Evolutionary conservation across 2,113 vertebrate species (phyloP), one percentile per base, ranked within the genome.

Genomic region (Cepphus grylle): DNA sequence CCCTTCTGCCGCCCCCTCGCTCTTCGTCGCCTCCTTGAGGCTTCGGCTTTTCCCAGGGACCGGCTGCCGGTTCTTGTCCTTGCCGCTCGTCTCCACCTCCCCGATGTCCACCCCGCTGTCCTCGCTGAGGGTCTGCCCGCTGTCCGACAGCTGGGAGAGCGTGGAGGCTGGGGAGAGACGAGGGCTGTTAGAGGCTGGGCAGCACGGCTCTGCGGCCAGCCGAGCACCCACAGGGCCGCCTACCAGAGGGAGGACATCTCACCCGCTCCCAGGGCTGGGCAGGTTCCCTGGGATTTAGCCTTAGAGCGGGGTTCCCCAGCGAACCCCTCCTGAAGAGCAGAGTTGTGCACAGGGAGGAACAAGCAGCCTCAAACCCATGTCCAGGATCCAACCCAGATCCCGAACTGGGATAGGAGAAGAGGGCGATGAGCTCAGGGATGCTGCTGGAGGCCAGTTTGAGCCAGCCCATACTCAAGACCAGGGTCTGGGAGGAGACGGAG

Each of bases 61-160:
- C 4, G 93, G 97, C 95, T 97, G 97, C 84, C 90, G 96, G 96
- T 97, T 98, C 98, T 95, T 98, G 91, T 99, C 98, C 73, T 98
- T 98, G 98, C 98, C 97, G 49, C 98, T 96, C 91, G 97, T 97
- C 96, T 99, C 99, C 2, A 98, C 95, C 80, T 99, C 99, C 3
- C 99, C 98, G 20, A 99, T 98, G 86, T 99, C 99, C 98, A 99
- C 99, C 4, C 99, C 99, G 38, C 99, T 99, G 99, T 99, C 99
- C 96, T 99, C 99, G 4, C 99, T 99, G 88, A 99, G 99, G 18
- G 99, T 99, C 98, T 99, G 99, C 69, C 99, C 99, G 1, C 99
- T 99, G 98, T 99, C 99, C 6, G 99, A 99, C 91, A 99, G 98
- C 98, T 99, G 99, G 86, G 99, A 99, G 94, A 99, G 98, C 18